Conservation (phyloP, 2,888 invertebrate genomes). For the Patella depressa region DNA sequence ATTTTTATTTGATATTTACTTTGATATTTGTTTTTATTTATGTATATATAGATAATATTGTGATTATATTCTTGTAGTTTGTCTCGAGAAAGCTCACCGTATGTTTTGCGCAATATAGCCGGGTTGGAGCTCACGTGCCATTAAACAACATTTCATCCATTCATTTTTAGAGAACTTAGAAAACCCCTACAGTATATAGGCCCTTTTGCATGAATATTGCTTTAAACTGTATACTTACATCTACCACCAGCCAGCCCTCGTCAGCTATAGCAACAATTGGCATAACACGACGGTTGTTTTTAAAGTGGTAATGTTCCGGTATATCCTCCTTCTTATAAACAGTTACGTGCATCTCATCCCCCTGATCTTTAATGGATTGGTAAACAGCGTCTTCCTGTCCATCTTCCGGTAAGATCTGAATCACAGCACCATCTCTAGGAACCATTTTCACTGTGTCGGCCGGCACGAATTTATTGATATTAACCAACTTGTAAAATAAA, state of each 20-base stretch:
- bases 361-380: constrained; percentile 32
- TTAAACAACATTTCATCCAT: too few relatives aligned
- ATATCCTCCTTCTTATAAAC: constrained; percentile 74
- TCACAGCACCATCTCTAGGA: constrained; percentile 29
- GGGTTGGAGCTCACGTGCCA: too few relatives aligned
- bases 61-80: too few relatives aligned
- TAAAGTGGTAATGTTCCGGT: constrained; percentile 76
- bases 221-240: constrained; percentile 34
- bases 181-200: too few relatives aligned
- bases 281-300: constrained; percentile 76
- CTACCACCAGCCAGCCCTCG: constrained; percentile 74
- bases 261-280: constrained; percentile 78
- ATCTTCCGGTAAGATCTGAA: constrained; percentile 33
- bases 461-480: constrained; percentile 15
- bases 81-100: too few relatives aligned
- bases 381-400: constrained; percentile 38
- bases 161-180: too few relatives aligned
- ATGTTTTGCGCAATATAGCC: too few relatives aligned
- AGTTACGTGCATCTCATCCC: constrained; percentile 43
- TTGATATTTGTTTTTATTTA: too few relatives aligned
- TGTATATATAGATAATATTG: too few relatives aligned
- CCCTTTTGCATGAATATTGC: too few relatives aligned
- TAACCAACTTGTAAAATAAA: constrained; percentile 14
- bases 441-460: constrained; percentile 5
- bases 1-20: too few relatives aligned